Evolutionary conservation across 2,888 invertebrate species (phyloP), one percentile per base, ranked within the genome.

Genomic region (Campopleginae sp.): DNA sequence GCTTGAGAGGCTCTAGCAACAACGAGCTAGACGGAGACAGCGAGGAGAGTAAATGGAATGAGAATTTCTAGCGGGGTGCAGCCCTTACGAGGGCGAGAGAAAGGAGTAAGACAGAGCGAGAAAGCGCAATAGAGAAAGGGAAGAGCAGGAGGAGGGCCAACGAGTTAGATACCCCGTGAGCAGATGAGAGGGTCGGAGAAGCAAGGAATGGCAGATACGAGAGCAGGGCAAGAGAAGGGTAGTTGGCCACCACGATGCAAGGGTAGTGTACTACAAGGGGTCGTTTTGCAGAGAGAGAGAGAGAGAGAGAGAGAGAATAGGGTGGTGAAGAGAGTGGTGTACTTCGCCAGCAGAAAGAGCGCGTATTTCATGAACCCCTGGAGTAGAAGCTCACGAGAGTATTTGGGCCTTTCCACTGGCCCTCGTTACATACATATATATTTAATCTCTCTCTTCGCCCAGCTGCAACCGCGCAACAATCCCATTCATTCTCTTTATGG

Each of bases 401-500:
- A 91, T 91, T 87, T 90, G 80, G 79, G 48, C 48, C 68, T 48
- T 63, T 38, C 58, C 68, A 38, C 54, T 68, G 72, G 77, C 63
- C 80, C 65, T 44, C 31, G n/a, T 63, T 54, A 33, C 58, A 31
- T 42, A 33, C 12, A 46, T 54, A 19, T 14, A 33, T n/a, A 31
- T 63, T 58, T 51, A 3, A 42, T 42, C 54, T 42, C 42, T 12
- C 42, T 54, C 54, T 61, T 54, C 19, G 58, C 44, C 76, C 54
- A 19, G 54, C 88, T 90, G 90, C 89, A 90, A 90, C 89, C 89
- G 88, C 89, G 89, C 90, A 89, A 89, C 91, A 91, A 92, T 91
- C 91, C 92, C 90, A 92, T 92, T 92, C 90, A 91, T 92, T 92
- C 90, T 91, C 92, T 92, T 92, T 92, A 92, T 92, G 91, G 92